phyloP scores from a whole-genome alignment of 2,113 vertebrate genomes.

The Ptyas mucosa region DNA sequence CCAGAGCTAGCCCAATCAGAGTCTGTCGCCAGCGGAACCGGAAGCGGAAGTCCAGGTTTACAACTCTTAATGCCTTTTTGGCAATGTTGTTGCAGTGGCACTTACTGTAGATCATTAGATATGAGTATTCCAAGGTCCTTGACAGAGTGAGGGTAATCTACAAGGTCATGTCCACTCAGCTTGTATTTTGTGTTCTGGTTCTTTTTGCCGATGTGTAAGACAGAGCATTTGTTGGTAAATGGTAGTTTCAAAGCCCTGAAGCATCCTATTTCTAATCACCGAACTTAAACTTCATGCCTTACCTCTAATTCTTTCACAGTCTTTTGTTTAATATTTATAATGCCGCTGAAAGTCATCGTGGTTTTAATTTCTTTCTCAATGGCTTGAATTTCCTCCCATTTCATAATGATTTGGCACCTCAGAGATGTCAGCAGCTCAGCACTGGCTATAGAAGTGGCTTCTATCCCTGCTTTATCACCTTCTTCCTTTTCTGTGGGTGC shows the following conservation, averaged over 20 bases:
- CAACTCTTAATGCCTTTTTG: too few species aligned
- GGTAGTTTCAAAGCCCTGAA: neutral
- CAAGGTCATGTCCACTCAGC: too few species aligned
- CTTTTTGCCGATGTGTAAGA: too few species aligned
- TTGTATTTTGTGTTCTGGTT: too few species aligned
- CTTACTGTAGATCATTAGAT: too few species aligned
- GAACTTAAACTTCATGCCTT: neutral
- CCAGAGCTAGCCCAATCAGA: too few species aligned
- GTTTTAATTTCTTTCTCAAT: constrained; percentile 67
- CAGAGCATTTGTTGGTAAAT: too few species aligned
- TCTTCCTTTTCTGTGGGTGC: constrained; percentile 45
- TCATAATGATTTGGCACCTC: constrained; percentile 63
- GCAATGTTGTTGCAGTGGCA: too few species aligned
- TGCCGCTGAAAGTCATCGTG: constrained; percentile 49
- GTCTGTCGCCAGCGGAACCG: too few species aligned
- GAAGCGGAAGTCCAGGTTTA: too few species aligned
- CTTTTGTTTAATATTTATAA: constrained; percentile 39
- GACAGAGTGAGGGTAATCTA: too few species aligned
- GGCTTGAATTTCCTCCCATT: constrained; percentile 63
- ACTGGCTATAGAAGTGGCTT: neutral
- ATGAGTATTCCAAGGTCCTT: too few species aligned
- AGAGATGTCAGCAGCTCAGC: constrained; percentile 53
- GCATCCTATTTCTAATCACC: neutral
- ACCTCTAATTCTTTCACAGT: constrained; percentile 63
- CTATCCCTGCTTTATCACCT: neutral